These are phyloP conservation scores for Stenurella melanura DNA, from an alignment of 2,888 invertebrate species.

Conservation along the genomic window DNA sequence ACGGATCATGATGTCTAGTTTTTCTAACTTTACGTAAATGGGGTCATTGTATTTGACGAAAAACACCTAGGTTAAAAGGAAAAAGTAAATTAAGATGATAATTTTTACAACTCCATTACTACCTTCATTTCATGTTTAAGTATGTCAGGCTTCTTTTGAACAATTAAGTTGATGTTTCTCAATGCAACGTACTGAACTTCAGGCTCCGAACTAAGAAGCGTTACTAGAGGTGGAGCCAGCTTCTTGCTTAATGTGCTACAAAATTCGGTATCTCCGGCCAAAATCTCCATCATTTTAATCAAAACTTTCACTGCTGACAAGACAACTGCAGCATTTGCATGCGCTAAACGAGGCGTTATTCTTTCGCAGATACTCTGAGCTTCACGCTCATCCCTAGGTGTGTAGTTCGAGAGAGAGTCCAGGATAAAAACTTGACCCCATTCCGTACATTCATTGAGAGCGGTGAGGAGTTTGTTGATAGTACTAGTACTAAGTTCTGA, in stretches of 20 bases:
- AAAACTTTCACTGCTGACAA: slow-evolving; percentile 98
- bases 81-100: slow-evolving; percentile 19
- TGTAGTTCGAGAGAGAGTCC: slow-evolving; percentile 97
- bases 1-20: slow-evolving; percentile 99
- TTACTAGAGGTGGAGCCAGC: slow-evolving; percentile 98
- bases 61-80: slow-evolving; percentile 80
- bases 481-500: slow-evolving; percentile 96
- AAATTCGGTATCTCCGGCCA: slow-evolving; percentile 91
- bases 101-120: background rate
- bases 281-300: slow-evolving; percentile 99
- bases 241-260: slow-evolving; percentile 96
- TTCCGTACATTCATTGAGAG: slow-evolving; percentile 99
- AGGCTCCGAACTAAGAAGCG: slow-evolving; percentile 96
- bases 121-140: slow-evolving; percentile 99
- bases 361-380: slow-evolving; percentile 99
- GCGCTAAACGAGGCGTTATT: slow-evolving; percentile 97
- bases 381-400: slow-evolving; percentile 96
- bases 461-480: slow-evolving; percentile 97
- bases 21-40: slow-evolving; percentile 99
- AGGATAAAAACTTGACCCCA: slow-evolving; percentile 99
- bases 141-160: slow-evolving; percentile 98
- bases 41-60: slow-evolving; percentile 99
- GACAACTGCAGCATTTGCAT: slow-evolving; percentile 99
- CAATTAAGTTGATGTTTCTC: slow-evolving; percentile 98
- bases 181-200: slow-evolving; percentile 99